phyloP scores from a whole-genome alignment of 2,888 invertebrate genomes.

The Stomorhina lunata region DNA sequence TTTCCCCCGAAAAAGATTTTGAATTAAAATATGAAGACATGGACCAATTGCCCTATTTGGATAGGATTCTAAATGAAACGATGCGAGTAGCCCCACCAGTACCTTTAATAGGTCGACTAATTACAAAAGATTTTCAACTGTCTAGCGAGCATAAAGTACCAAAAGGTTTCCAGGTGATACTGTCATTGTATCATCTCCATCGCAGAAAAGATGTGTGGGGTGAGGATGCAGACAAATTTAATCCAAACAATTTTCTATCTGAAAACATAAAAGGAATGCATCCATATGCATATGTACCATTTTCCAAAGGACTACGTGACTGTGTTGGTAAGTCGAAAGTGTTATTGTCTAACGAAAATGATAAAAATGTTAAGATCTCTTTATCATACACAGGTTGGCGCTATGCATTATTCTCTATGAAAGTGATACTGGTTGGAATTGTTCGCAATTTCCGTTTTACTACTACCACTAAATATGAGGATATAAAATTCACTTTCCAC shows the following conservation, averaged over 20 bases:
- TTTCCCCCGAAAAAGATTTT: too few relatives aligned
- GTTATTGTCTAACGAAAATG: too few relatives aligned
- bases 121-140: conserved; percentile 67
- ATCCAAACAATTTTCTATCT: conserved; percentile 78
- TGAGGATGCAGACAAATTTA: conserved; percentile 73
- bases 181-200: conserved; percentile 75
- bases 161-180: conserved; percentile 72
- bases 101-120: conserved; percentile 72
- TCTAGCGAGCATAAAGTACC: conserved; percentile 73
- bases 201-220: conserved; percentile 76
- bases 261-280: conserved; percentile 72
- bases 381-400: conserved; percentile 68
- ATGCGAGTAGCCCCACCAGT: conserved; percentile 75
- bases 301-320: conserved; percentile 75
- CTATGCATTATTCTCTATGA: conserved; percentile 66
- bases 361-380: too few relatives aligned
- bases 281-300: conserved; percentile 76
- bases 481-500: conserved; percentile 45
- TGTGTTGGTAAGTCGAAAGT: conserved; percentile 72
- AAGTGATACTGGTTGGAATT: conserved; percentile 56
- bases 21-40: conserved; percentile 71
- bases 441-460: conserved; percentile 65
- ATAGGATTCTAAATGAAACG: conserved; percentile 75
- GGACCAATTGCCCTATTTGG: conserved; percentile 74
- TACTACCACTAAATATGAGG: conserved; percentile 61